A percentile compares a stretch with the other conserved stretches of the same genome.
phyloP scores from a whole-genome alignment of 1,140 invertebrate genomes.

The Leptinotarsa defecta region DNA sequence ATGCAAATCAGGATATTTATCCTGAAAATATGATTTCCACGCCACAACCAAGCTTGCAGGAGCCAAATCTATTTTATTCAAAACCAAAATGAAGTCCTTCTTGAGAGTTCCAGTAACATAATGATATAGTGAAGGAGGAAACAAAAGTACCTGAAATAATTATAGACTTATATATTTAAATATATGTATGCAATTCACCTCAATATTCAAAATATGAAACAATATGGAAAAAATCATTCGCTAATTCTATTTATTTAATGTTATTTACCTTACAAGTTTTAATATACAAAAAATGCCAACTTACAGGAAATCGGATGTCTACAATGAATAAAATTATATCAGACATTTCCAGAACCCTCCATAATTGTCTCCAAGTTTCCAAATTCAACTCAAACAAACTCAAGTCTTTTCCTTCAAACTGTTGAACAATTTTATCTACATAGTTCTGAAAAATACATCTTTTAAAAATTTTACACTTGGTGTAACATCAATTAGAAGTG shows the following conservation, averaged over 20 bases:
- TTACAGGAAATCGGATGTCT: conserved; percentile 64
- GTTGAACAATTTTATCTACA: conserved; percentile 45
- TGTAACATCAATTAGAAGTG: no score
- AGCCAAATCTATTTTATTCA: conserved; percentile 93
- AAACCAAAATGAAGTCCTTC: conserved; percentile 83
- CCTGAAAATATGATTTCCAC: conserved; percentile 83
- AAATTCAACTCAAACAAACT: conserved; percentile 84
- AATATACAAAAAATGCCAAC: not conserved
- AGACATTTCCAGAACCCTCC: conserved; percentile 96
- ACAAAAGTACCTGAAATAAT: conserved; percentile 70
- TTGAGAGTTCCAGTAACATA: conserved; percentile 74
- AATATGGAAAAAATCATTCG: no score
- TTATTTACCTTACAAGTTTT: no score
- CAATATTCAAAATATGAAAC: no score
- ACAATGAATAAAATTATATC: conserved; percentile 96
- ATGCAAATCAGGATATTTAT: conserved; percentile 73
- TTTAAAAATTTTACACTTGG: conserved; percentile 15
- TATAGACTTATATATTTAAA: not conserved
- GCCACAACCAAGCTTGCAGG: conserved; percentile 80
- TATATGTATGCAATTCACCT: not conserved
- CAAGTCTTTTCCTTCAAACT: conserved; percentile 46
- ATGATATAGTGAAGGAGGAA: conserved; percentile 87
- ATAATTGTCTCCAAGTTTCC: conserved; percentile 98
- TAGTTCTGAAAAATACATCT: conserved; percentile 47
- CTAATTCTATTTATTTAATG: no score